phyloP scores from a whole-genome alignment of 2,888 invertebrate species.

The Drosophila nr. fundita region DNA sequence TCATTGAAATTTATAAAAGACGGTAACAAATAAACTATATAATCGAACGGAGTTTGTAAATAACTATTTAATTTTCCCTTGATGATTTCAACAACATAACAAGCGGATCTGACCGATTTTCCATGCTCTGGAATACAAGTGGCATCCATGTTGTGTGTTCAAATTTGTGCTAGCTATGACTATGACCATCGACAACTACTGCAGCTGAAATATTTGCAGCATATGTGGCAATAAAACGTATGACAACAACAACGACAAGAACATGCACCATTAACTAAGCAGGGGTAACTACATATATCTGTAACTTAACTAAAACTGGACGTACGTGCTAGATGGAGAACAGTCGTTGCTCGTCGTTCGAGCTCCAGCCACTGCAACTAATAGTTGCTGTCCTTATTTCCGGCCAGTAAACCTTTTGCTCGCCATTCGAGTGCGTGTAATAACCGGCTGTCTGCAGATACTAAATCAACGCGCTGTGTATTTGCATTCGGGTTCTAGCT shows the following conservation, averaged over 20 bases:
- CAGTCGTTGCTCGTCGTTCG: constrained; percentile 26
- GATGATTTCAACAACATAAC: not conserved
- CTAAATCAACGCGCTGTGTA: constrained; percentile 78
- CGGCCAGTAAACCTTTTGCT: constrained; percentile 56
- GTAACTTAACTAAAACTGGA: constrained; percentile 72
- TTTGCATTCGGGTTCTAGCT: constrained; percentile 46
- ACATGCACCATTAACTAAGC: constrained; percentile 67
- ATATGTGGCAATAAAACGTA: constrained; percentile 70
- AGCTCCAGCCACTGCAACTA: constrained; percentile 45
- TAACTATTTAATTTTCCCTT: not conserved
- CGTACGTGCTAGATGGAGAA: constrained; percentile 61
- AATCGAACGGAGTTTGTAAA: not conserved
- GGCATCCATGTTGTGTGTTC: not conserved
- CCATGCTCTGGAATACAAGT: not conserved
- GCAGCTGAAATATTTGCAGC: constrained; percentile 48
- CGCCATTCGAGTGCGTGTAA: constrained; percentile 61
- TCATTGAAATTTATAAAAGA: not conserved
- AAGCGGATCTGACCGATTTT: not conserved
- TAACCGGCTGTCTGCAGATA: constrained; percentile 79
- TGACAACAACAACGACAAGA: constrained; percentile 45
- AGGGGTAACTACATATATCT: constrained; percentile 44
- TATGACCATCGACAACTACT: constrained; percentile 28
- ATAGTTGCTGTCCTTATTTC: constrained; percentile 53
- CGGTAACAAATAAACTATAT: not conserved
- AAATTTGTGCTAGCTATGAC: not conserved